Evolutionary conservation across 30 jellyfish, hydroid and myxozoan species (phyloP).

Genomic region (Catostylus mosaicus): DNA sequence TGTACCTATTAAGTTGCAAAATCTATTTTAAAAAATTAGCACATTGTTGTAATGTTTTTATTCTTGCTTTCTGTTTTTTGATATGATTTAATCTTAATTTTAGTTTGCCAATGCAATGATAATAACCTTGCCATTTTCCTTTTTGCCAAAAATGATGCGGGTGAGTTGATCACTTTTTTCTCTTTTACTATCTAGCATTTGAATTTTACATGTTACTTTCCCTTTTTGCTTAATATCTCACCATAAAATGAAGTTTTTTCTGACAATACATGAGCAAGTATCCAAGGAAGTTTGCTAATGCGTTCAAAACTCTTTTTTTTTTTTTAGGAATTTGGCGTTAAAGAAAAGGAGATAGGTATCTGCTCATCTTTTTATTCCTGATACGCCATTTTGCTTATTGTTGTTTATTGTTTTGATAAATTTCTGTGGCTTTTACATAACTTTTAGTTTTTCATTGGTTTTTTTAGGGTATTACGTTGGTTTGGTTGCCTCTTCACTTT

Average conservation of each 20-base stretch:
- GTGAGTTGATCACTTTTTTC: no score
- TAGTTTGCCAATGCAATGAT: conserved; percentile 59
- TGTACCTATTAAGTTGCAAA: no score
- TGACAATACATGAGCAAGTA: not conserved
- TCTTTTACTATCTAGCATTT: no score
- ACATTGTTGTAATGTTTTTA: no score
- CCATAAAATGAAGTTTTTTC: not conserved
- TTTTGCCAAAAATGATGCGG: conserved; percentile 54
- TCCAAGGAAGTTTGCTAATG: not conserved
- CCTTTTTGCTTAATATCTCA: conserved; percentile 41
- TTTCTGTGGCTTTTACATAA: not conserved
- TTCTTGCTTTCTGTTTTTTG: no score
- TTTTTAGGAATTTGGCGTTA: conserved; percentile 20
- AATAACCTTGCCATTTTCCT: conserved; percentile 51
- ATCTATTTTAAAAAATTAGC: no score
- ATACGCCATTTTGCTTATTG: no score
- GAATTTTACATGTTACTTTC: no score
- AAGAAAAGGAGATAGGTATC: conserved; percentile 34
- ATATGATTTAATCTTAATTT: no score
- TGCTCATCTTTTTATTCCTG: no score
- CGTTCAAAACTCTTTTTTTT: not conserved
- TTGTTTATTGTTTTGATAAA: no score
- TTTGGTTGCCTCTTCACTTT: conserved; percentile 35
- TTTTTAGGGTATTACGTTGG: conserved; percentile 20
- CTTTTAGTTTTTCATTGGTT: not conserved